A percentile compares a stretch with the other conserved stretches of the same genome.
Conservation (phyloP, 1,140 invertebrate genomes). For the Ridgeia piscesae region DNA sequence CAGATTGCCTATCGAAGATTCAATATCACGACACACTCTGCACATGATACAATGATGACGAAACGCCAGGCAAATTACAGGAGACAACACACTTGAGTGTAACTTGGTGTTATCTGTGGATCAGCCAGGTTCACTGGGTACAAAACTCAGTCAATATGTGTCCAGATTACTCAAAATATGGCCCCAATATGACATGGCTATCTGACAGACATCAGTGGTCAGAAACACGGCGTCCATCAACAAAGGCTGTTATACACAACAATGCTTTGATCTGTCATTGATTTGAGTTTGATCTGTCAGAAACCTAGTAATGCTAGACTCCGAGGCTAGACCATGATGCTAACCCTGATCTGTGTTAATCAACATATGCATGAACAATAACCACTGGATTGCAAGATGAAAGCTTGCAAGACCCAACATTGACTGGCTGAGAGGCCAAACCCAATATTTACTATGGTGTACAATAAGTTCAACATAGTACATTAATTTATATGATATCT, state of each 20-base stretch:
- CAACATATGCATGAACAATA: background rate
- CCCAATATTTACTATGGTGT: too few relatives aligned
- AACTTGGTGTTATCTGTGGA: background rate
- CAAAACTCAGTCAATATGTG: background rate
- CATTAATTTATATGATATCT: too few relatives aligned
- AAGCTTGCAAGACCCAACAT: too few relatives aligned
- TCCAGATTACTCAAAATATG: background rate
- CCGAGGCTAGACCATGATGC: background rate
- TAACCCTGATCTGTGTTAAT: background rate
- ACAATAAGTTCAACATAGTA: too few relatives aligned
- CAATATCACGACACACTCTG: background rate
- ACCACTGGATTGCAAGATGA: too few relatives aligned
- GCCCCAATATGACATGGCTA: background rate
- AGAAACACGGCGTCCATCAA: background rate
- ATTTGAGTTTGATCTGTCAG: background rate
- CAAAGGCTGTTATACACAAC: background rate
- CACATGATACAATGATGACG: background rate
- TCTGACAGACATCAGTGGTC: background rate
- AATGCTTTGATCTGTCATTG: background rate
- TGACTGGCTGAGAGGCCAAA: too few relatives aligned
- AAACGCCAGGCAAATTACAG: background rate
- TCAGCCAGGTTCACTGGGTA: background rate
- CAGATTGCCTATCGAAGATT: background rate
- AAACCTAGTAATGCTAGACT: background rate
- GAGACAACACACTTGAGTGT: background rate